Percentiles rank a stretch among this genome's conserved stretches.
Conservation (phyloP, 1,140 invertebrate species). For the Ooceraea biroi region DNA sequence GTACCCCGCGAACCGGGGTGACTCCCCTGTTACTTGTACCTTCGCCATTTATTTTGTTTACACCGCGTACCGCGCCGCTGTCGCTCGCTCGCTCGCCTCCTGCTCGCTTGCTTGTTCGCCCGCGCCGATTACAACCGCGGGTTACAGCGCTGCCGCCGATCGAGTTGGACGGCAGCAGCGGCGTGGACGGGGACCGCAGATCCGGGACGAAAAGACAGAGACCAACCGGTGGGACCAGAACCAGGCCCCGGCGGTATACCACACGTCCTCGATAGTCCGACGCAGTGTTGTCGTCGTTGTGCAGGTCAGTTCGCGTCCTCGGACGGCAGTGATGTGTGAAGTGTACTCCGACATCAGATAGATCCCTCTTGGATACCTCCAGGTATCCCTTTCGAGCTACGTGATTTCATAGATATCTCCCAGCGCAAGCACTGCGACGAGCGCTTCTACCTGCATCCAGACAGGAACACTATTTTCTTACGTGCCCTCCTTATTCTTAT, state of each 20-base stretch:
- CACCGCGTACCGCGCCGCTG: slow-evolving; percentile 45
- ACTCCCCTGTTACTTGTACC: slow-evolving; percentile 40
- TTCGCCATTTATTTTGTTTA: slow-evolving; percentile 51
- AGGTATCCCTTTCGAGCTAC: not conserved
- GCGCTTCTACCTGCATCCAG: no score
- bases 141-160: slow-evolving; percentile 58
- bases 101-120: not conserved
- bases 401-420: no score
- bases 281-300: slow-evolving; percentile 30
- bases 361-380: not conserved
- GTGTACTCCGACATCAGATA: not conserved
- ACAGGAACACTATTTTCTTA: no score
- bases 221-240: slow-evolving; percentile 39
- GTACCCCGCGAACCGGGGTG: slow-evolving; percentile 33
- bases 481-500: not conserved
- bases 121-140: slow-evolving; percentile 46
- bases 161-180: slow-evolving; percentile 58
- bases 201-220: slow-evolving; percentile 50
- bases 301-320: slow-evolving; percentile 52
- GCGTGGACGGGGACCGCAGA: slow-evolving; percentile 44
- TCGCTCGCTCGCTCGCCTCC: slow-evolving; percentile 37
- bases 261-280: slow-evolving; percentile 2
- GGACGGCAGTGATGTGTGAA: slow-evolving; percentile 24
- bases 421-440: no score
- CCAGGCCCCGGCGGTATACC: slow-evolving; percentile 19